Conservation (phyloP, 2,113 vertebrate genomes). For the Papio anubis region DNA sequence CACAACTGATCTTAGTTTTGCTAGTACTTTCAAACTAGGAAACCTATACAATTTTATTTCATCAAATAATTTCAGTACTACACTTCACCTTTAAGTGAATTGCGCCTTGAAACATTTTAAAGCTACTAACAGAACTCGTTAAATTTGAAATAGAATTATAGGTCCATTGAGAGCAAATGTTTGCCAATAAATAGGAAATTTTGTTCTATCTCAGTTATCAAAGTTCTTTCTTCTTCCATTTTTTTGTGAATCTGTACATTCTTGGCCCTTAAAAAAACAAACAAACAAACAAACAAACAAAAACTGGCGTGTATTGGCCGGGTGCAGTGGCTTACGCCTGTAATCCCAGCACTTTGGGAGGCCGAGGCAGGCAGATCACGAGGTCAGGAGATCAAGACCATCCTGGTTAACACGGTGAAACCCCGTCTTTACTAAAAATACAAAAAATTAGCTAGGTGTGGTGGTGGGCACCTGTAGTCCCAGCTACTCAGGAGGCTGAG, state of each 20-base stretch:
- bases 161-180: not conserved
- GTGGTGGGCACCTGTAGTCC: too few species aligned
- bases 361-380: too few species aligned
- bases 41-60: not conserved
- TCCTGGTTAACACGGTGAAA: too few species aligned
- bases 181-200: conserved; percentile 3
- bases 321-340: too few species aligned
- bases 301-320: not conserved
- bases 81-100: not conserved
- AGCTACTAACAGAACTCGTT: not conserved
- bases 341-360: too few species aligned
- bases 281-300: not conserved
- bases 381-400: too few species aligned
- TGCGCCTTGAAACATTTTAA: not conserved
- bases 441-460: too few species aligned
- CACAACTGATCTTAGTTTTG: conserved; percentile 51
- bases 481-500: too few species aligned
- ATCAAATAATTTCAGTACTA: conserved; percentile 16
- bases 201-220: not conserved
- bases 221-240: not conserved
- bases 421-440: too few species aligned
- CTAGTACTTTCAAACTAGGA: conserved; percentile 7
- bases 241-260: not conserved
- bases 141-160: not conserved
- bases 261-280: not conserved